Evolutionary conservation across 1,140 invertebrate genomes (phyloP), one percentile per base, ranked within the genome.

Genomic region (Idris sp.): DNA sequence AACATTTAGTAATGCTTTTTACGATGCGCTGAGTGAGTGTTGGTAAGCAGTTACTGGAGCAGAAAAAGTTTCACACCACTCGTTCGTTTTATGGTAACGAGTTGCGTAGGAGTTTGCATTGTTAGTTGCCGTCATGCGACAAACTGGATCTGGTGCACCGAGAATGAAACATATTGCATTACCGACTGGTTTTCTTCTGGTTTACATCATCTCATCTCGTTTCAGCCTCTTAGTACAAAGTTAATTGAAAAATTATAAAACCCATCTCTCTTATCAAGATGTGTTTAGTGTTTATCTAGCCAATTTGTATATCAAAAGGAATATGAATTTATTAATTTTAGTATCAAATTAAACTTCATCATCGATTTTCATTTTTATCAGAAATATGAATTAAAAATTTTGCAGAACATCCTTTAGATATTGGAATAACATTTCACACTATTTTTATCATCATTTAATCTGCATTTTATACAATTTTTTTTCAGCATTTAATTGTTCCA

Each of bases 81-180:
- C 59, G 48, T 77, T 31, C 49, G 51, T 68, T 74, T 73, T 67
- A 71, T 76, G 65, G 64, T 67, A 75, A 69, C 71, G 61, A 51
- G 58, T 65, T 75, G 76, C 78, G 78, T 77, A 76, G 77, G 79
- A 76, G 77, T 78, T 74, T 67, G 58, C 74, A 79, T 84, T 82
- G 78, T 80, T 71, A 69, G 69, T 71, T 76, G 76, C 77, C 78
- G 81, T 49, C 78, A 76, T 68, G 68, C 61, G 77, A 74, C 77
- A 77, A 81, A 81, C 72, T 82, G 76, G 76, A 79, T 84, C 79
- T 81, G 74, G 79, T 76, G 76, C 80, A 74, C 62, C 41, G 73
- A 69, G 74, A 76, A 78, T 61, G 74, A 68, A 81, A 80, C 76
- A 77, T 75, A 83, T 86, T 83, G 59, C 73, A 43, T 86, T 84